Evolutionary conservation across 2,113 vertebrate genomes (phyloP), one percentile per base, ranked within the genome.

Genomic region (Paramormyrops kingsleyae): DNA sequence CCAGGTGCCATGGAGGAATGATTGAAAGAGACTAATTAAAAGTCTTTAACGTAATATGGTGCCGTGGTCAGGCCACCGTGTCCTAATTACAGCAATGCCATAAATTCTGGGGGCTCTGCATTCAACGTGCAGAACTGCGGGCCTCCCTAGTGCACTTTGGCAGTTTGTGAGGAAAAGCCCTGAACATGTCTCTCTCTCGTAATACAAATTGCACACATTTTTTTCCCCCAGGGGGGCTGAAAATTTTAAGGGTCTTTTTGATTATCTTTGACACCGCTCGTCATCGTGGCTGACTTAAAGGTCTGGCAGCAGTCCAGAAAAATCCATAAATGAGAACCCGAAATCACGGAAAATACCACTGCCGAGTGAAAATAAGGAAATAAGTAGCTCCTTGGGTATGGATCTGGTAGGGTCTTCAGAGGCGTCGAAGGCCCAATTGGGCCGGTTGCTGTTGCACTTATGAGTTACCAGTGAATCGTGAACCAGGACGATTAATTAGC

Each of bases 181-280:
- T 27, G 84, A 86, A 52, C 50, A 50, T 27, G 47, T 15, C 47
- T 3, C 27, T 27, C 9, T 47, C 84, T 52, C 47, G n/a, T 86
- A 86, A 86, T 47, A 86, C 84, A 86, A 86, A 86, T 83, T 83
- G 42, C n/a, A 86, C 47, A 86, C 84, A 31, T 86, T 83, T 80
- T 80, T 83, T 83, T 44, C 77, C 42, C 77, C 42, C 77, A 4
- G 77, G 39, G 17, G 62, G 10, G 62, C 62, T 70, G 31, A 44
- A 83, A 24, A 17, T 83, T 83, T 44, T 83, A 83, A 83, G 77
- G 77, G 77, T 83, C 77, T 83, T 83, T 83, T 83, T 83, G 35
- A 83, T 83, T 83, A 83, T 83, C 77, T 83, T 84, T 24, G 44
- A 84, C 42, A 47, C 44, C 17, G 24, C 83, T 84, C 83, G 10